phyloP scores from a whole-genome alignment of 2,888 invertebrate species.

The Microplitis manilae region DNA sequence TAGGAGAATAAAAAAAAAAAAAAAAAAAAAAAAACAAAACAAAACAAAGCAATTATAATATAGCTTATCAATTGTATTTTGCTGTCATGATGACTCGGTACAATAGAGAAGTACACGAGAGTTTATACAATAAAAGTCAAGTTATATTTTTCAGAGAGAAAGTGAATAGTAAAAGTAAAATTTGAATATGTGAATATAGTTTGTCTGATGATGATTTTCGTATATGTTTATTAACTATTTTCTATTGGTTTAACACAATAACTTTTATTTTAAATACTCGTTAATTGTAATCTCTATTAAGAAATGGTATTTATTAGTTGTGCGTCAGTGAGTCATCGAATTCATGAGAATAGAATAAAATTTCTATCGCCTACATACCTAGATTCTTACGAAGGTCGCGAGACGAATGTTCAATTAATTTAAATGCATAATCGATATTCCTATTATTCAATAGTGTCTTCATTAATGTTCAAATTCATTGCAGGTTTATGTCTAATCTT shows the following conservation, averaged over 20 bases:
- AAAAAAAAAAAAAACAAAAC: no score
- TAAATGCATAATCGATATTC: constrained; percentile 30
- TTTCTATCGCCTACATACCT: constrained; percentile 55
- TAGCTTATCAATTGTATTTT: neutral
- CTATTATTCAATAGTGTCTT: constrained; percentile 16
- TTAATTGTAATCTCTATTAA: constrained; percentile 19
- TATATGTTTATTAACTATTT: constrained; percentile 6
- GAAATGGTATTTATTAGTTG: constrained; percentile 13
- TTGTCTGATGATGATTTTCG: constrained; percentile 11
- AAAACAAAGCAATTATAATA: constrained; percentile 14
- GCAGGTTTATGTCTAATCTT: neutral
- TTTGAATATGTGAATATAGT: constrained; percentile 16
- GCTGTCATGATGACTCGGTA: constrained; percentile 17
- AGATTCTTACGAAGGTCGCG: constrained; percentile 46
- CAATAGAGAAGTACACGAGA: neutral
- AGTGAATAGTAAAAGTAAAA: constrained; percentile 45
- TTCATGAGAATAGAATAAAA: constrained; percentile 48
- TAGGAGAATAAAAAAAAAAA: constrained; percentile 20
- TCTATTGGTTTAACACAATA: neutral
- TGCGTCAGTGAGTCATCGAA: constrained; percentile 45
- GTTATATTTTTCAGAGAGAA: constrained; percentile 38
- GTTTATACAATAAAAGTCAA: neutral
- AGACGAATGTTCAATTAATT: constrained; percentile 43
- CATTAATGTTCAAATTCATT: constrained; percentile 5
- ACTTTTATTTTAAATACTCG: constrained; percentile 14